phyloP scores from a whole-genome alignment of 2,797 vertebrate genomes.

The Megalops cyprinoides region DNA sequence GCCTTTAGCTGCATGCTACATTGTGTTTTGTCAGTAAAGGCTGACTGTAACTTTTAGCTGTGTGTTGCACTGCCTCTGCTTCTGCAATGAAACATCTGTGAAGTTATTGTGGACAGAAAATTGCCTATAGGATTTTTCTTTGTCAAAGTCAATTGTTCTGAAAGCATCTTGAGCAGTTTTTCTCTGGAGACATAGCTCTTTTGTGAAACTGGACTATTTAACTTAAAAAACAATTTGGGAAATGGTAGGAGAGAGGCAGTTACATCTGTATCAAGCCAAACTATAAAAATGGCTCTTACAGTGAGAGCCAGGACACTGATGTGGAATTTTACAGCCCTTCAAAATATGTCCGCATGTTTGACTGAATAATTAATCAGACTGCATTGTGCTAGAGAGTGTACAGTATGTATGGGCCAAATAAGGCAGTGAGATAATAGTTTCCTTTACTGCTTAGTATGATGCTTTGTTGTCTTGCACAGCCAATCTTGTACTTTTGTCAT shows the following conservation, averaged over 20 bases:
- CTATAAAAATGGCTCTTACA: background rate
- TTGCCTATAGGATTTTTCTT: background rate
- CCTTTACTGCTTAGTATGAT: too few species aligned
- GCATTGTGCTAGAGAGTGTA: background rate
- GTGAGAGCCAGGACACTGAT: background rate
- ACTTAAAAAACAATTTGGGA: too few species aligned
- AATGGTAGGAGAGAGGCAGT: background rate
- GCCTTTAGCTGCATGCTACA: background rate
- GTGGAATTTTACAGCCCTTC: background rate
- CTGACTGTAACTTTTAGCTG: background rate
- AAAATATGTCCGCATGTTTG: background rate
- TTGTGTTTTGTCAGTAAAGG: background rate
- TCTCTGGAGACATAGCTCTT: background rate
- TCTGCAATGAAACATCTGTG: background rate
- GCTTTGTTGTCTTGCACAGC: too few species aligned
- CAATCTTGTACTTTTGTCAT: too few species aligned
- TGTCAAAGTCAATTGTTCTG: background rate
- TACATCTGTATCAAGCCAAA: background rate
- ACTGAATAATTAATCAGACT: constrained; percentile 18
- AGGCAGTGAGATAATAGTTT: background rate
- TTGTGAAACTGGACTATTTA: background rate
- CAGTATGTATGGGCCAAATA: background rate
- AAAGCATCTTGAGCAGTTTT: background rate
- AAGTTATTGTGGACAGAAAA: background rate
- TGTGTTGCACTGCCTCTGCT: too few species aligned